phyloP scores from a whole-genome alignment of 2,888 invertebrate species.

The Lamproptera curius region DNA sequence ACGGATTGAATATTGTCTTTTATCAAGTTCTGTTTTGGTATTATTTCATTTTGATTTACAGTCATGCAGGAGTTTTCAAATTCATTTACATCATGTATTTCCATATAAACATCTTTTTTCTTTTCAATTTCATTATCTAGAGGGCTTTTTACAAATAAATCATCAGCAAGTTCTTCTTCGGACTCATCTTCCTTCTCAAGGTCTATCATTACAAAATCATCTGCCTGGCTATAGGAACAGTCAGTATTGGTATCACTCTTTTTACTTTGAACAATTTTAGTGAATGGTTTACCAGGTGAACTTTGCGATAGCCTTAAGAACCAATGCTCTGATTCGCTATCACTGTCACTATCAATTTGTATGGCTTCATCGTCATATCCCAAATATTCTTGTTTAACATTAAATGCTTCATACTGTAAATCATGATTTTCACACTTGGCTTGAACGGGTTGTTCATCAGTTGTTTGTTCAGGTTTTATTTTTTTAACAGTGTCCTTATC shows the following conservation, averaged over 20 bases:
- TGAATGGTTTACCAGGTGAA: conserved; percentile 58
- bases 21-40: not conserved
- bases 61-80: not conserved
- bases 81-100: not conserved
- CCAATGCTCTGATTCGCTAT: conserved; percentile 75
- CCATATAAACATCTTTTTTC: conserved; percentile 18
- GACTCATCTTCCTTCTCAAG: conserved; percentile 32
- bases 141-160: conserved; percentile 46
- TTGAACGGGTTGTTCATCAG: conserved; percentile 31
- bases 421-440: conserved; percentile 51
- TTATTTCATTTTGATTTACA: not conserved
- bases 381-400: conserved; percentile 60
- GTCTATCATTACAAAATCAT: conserved; percentile 37
- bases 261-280: conserved; percentile 31
- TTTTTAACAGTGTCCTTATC: conserved; percentile 33
- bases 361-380: conserved; percentile 59
- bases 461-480: conserved; percentile 38
- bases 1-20: not conserved
- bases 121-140: conserved; percentile 24
- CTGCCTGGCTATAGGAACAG: conserved; percentile 63
- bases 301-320: conserved; percentile 73
- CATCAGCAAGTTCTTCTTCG: conserved; percentile 45
- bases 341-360: conserved; percentile 63
- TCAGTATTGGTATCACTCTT: conserved; percentile 40
- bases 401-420: conserved; percentile 55